Conservation (phyloP, 37 sponge, comb jelly and placozoan species). For the Oopsacas minuta region DNA sequence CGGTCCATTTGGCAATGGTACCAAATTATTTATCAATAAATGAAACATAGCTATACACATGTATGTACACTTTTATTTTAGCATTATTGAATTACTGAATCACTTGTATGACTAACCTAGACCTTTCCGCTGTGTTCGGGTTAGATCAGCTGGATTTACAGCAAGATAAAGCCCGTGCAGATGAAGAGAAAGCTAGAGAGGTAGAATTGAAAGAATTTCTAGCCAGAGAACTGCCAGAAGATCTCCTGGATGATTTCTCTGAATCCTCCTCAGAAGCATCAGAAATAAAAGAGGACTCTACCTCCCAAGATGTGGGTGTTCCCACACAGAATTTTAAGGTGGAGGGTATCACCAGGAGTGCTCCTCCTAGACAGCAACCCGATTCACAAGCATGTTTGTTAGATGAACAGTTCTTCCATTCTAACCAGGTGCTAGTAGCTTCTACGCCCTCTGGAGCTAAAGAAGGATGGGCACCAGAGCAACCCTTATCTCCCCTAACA, state of each 20-base stretch:
- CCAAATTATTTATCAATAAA: no score
- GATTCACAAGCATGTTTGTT: not conserved
- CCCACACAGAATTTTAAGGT: not conserved
- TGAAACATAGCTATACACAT: no score
- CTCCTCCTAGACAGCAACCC: not conserved
- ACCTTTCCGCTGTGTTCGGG: not conserved
- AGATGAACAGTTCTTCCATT: not conserved
- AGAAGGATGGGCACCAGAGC: not conserved
- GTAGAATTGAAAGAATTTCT: not conserved
- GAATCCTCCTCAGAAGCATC: not conserved
- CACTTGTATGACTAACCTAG: no score
- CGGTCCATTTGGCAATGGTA: no score
- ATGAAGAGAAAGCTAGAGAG: not conserved
- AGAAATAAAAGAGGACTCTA: not conserved
- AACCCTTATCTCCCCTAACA: not conserved
- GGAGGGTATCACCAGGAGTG: not conserved
- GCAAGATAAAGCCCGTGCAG: not conserved
- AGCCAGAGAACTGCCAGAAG: not conserved
- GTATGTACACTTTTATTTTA: no score
- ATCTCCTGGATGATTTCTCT: constrained; percentile 8
- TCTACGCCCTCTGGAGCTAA: not conserved
- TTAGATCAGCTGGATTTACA: not conserved
- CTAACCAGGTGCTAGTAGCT: not conserved
- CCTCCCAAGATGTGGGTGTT: not conserved
- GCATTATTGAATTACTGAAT: no score